phyloP scores from a whole-genome alignment of 2,113 vertebrate genomes.

The Agapornis roseicollis region DNA sequence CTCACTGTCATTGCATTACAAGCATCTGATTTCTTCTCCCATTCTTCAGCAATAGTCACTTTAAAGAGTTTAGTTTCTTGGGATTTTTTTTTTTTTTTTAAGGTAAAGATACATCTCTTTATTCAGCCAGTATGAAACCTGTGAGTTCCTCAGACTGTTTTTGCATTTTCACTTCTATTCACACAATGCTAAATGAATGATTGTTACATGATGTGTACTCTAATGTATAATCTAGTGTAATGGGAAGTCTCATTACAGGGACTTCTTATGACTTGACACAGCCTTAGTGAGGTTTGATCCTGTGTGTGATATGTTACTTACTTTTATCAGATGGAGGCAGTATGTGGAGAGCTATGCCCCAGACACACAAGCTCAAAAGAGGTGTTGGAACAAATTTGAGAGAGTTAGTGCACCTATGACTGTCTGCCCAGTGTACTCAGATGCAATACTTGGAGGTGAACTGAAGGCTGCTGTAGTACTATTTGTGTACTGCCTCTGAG shows the following conservation, averaged over 20 bases:
- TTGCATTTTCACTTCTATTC: background rate
- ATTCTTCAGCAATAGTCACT: background rate
- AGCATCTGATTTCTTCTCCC: background rate
- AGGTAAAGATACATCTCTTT: background rate
- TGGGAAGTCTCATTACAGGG: background rate
- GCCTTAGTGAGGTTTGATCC: background rate
- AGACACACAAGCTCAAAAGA: background rate
- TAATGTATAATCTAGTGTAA: background rate
- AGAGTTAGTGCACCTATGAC: background rate
- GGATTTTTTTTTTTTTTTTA: background rate
- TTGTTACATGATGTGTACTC: background rate
- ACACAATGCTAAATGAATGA: background rate
- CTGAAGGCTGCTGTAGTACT: background rate
- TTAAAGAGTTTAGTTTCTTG: background rate
- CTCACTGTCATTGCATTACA: background rate
- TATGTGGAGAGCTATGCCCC: accelerated
- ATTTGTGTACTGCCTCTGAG: background rate
- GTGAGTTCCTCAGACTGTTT: background rate
- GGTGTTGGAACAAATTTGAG: background rate
- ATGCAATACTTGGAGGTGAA: accelerated
- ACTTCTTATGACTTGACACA: background rate
- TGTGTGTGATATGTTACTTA: background rate
- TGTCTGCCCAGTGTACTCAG: background rate
- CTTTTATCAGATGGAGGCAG: background rate
- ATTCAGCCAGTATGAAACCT: background rate